Percentiles rank a stretch among this genome's conserved stretches.
Conservation (phyloP, 2,797 vertebrate genomes). For the Lithobates pipiens region DNA sequence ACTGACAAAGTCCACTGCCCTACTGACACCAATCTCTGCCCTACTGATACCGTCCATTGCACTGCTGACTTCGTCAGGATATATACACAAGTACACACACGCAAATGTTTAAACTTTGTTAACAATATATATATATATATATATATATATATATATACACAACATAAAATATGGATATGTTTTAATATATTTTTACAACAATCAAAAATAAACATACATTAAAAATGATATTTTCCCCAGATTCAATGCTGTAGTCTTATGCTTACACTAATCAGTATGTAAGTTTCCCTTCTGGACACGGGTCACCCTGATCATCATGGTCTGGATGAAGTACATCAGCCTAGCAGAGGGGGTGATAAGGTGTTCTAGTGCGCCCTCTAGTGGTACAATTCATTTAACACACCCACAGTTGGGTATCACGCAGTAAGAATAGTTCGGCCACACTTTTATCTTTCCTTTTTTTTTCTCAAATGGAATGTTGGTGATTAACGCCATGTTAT, state of each 20-base stretch:
- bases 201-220: too few species aligned
- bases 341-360: neutral
- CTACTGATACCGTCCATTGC: too few species aligned
- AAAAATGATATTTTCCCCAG: neutral
- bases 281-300: too few species aligned
- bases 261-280: neutral
- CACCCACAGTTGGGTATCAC: slow-evolving; percentile 2
- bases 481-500: neutral
- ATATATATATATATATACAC: too few species aligned
- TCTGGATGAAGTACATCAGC: neutral
- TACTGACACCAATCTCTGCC: too few species aligned
- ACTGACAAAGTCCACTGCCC: too few species aligned
- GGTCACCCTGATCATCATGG: neutral
- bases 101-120: too few species aligned
- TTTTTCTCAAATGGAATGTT: neutral
- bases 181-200: too few species aligned
- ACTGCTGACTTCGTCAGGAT: too few species aligned
- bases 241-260: neutral
- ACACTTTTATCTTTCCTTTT: neutral
- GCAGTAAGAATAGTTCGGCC: neutral
- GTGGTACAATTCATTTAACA: neutral
- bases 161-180: too few species aligned
- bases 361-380: slow-evolving; percentile 11
- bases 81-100: too few species aligned
- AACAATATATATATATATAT: too few species aligned